Conservation (phyloP, 2,797 vertebrate genomes). For the Sphenopsis melanotis region DNA sequence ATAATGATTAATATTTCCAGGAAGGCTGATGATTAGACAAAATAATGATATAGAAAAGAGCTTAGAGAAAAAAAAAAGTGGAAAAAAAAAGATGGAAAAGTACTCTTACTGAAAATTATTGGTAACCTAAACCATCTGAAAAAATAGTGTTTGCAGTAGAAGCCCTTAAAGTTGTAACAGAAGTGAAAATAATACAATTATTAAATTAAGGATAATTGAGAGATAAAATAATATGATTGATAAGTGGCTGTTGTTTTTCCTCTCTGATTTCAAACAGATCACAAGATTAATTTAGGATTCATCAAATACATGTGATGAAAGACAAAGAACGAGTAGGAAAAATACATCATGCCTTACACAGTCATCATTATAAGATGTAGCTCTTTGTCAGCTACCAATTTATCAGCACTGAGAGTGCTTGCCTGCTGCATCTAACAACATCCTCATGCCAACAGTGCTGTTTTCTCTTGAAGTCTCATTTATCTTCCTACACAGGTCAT, state of each 20-base stretch:
- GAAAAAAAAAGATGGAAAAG: background rate
- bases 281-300: background rate
- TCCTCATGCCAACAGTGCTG: slow-evolving; percentile 45
- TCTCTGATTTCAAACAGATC: slow-evolving; percentile 14
- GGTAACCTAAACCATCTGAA: slow-evolving; percentile 51
- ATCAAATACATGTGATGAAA: background rate
- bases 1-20: slow-evolving; percentile 52
- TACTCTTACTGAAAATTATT: background rate
- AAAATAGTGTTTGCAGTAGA: slow-evolving; percentile 2
- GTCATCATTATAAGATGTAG: slow-evolving; percentile 1
- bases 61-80: background rate
- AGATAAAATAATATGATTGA: slow-evolving; percentile 24
- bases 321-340: background rate
- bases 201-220: slow-evolving; percentile 43
- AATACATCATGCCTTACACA: background rate
- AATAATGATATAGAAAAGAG: slow-evolving; percentile 19
- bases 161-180: slow-evolving; percentile 13
- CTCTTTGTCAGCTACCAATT: slow-evolving; percentile 36
- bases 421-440: slow-evolving; percentile 44
- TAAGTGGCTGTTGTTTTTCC: background rate
- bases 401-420: background rate
- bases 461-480: slow-evolving; percentile 52
- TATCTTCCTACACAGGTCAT: slow-evolving; percentile 50
- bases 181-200: slow-evolving; percentile 36
- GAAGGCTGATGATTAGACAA: slow-evolving; percentile 47